phyloP scores from a whole-genome alignment of 2,888 invertebrate species.

The Epistrophe grossulariae region DNA sequence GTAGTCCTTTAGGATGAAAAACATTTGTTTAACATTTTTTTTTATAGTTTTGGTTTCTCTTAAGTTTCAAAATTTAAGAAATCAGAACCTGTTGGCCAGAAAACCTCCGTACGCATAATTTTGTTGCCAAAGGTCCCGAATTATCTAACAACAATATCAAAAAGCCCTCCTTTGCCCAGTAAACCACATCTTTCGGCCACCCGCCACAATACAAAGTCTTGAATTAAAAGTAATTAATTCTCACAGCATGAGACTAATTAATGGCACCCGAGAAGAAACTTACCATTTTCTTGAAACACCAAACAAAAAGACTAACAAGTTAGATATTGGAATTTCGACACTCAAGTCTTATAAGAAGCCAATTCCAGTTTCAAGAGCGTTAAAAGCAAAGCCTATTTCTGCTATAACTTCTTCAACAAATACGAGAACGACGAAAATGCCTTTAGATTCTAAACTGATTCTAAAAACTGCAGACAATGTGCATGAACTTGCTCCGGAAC shows the following conservation, averaged over 20 bases:
- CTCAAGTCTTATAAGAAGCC: slow-evolving; percentile 28
- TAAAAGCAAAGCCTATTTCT: too few species aligned
- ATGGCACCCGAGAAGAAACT: not conserved
- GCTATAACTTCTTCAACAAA: too few species aligned
- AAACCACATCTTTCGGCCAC: slow-evolving; percentile 71
- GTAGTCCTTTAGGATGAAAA: too few species aligned
- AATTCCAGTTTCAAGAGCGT: not conserved
- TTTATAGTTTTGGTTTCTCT: too few species aligned
- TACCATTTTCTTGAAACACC: slow-evolving; percentile 52
- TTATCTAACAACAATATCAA: slow-evolving; percentile 3
- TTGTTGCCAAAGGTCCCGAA: not conserved
- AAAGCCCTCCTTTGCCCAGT: slow-evolving; percentile 73
- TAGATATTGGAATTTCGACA: slow-evolving; percentile 48
- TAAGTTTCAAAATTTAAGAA: too few species aligned
- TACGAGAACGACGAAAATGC: too few species aligned
- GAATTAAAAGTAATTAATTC: slow-evolving; percentile 13
- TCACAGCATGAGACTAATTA: slow-evolving; percentile 38
- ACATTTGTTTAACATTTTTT: too few species aligned
- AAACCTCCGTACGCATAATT: slow-evolving; percentile 55
- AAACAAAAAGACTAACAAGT: slow-evolving; percentile 27
- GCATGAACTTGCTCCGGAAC: too few species aligned
- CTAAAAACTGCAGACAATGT: too few species aligned
- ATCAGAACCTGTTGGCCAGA: too few species aligned
- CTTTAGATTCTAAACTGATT: too few species aligned
- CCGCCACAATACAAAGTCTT: slow-evolving; percentile 64